These are phyloP conservation scores for Oryzias celebensis DNA, from an alignment of 2,113 vertebrate species.

Conservation along the genomic window DNA sequence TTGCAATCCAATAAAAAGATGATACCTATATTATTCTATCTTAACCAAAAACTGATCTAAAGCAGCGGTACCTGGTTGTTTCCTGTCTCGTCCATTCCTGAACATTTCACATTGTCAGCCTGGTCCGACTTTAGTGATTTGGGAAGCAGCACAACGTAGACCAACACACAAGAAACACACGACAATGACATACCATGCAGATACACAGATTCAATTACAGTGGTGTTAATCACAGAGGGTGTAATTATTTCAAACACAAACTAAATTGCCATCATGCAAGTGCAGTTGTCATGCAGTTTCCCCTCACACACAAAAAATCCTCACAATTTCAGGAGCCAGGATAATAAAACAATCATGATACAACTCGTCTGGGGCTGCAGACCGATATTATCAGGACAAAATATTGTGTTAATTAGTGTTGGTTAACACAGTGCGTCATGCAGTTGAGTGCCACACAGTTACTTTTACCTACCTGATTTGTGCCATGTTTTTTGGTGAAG, in stretches of 20 bases:
- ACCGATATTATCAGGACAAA: conserved; percentile 20
- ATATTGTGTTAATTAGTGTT: conserved; percentile 38
- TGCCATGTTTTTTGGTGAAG: conserved; percentile 88
- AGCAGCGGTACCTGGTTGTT: conserved; percentile 85
- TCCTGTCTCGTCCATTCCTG: conserved; percentile 82
- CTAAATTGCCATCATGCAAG: conserved; percentile 29
- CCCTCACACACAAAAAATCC: conserved; percentile 20
- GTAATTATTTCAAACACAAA: conserved; percentile 45
- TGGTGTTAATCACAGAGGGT: conserved; percentile 64
- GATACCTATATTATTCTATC: not conserved
- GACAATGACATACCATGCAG: conserved; percentile 68
- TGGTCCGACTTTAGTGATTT: conserved; percentile 85
- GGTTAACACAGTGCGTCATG: conserved; percentile 26
- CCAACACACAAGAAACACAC: conserved; percentile 33
- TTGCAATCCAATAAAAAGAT: too few relatives aligned
- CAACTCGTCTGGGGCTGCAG: conserved; percentile 12
- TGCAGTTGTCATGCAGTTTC: conserved; percentile 23
- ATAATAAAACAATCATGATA: conserved; percentile 2
- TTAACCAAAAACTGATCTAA: conserved; percentile 27
- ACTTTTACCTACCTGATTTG: conserved; percentile 82
- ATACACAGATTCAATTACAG: conserved; percentile 56
- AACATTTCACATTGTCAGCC: conserved; percentile 86
- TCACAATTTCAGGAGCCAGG: conserved; percentile 2
- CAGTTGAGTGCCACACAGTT: not conserved
- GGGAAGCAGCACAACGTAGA: conserved; percentile 69